A percentile compares a stretch with the other conserved stretches of the same genome.
phyloP scores from a whole-genome alignment of 2,113 vertebrate species.

The Grammomys dolichurus region DNA sequence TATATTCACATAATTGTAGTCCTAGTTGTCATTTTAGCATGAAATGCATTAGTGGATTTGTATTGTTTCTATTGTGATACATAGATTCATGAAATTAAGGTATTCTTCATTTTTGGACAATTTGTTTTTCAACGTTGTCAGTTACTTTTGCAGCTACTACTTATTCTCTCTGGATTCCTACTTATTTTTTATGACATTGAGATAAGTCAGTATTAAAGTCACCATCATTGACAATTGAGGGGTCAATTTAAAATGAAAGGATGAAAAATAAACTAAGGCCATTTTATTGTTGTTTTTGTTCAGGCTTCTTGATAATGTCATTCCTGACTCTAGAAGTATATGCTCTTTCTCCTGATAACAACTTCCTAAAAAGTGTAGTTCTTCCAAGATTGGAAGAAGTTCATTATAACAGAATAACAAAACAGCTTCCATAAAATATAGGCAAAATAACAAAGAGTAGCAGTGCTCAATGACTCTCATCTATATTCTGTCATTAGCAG shows the following conservation, averaged over 20 bases:
- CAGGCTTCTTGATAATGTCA: neutral
- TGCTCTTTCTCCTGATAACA: conserved; percentile 44
- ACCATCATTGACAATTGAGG: conserved; percentile 22
- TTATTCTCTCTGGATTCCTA: neutral
- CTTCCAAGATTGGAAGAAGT: neutral
- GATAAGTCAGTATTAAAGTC: conserved; percentile 38
- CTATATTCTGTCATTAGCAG: neutral
- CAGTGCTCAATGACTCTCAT: neutral
- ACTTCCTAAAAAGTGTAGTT: conserved; percentile 35
- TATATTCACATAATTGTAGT: neutral
- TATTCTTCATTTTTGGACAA: conserved; percentile 54
- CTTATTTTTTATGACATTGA: conserved; percentile 52
- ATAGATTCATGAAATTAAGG: conserved; percentile 21
- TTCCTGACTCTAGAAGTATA: conserved; percentile 52
- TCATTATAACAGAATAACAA: conserved; percentile 44
- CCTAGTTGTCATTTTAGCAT: neutral
- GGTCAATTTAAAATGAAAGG: conserved; percentile 34
- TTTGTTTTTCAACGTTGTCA: neutral
- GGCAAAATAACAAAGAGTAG: neutral
- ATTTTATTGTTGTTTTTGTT: neutral
- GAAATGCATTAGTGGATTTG: neutral
- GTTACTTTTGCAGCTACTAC: conserved; percentile 6
- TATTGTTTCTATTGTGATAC: neutral
- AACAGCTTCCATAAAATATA: neutral
- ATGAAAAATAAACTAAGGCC: conserved; percentile 58